These are phyloP conservation scores for Nomada flava DNA, from an alignment of 2,888 invertebrate genomes.

Conservation along the genomic window DNA sequence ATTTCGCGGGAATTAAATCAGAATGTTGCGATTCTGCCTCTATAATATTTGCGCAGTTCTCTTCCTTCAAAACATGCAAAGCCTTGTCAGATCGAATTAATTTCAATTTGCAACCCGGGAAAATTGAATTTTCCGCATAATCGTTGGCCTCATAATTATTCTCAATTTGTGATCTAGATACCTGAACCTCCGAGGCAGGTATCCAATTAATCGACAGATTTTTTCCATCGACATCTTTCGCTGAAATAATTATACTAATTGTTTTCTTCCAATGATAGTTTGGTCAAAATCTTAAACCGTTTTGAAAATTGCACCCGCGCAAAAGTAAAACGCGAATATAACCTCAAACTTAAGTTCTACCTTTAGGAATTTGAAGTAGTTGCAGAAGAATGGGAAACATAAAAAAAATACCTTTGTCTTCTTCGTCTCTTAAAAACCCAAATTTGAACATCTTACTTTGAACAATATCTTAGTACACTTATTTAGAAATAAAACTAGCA, in stretches of 20 bases:
- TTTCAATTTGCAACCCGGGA: slow-evolving; percentile 69
- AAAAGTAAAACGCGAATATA: background rate
- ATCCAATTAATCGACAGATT: slow-evolving; percentile 73
- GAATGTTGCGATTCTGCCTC: slow-evolving; percentile 89
- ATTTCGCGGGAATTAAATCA: slow-evolving; percentile 90
- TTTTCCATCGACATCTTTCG: slow-evolving; percentile 17
- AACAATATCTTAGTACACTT: background rate
- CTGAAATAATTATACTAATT: slow-evolving; percentile 51
- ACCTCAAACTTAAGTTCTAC: slow-evolving; percentile 24
- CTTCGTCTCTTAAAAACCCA: slow-evolving; percentile 35
- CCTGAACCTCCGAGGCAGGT: slow-evolving; percentile 71
- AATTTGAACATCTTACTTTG: slow-evolving; percentile 60
- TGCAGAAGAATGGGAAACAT: background rate
- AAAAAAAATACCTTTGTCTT: slow-evolving; percentile 51
- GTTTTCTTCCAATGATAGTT: background rate
- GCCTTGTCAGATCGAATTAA: slow-evolving; percentile 74
- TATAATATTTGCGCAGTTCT: slow-evolving; percentile 82
- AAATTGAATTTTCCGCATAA: slow-evolving; percentile 60
- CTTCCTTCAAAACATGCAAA: slow-evolving; percentile 76
- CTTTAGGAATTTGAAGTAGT: background rate
- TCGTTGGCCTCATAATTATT: slow-evolving; percentile 59
- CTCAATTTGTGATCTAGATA: slow-evolving; percentile 55
- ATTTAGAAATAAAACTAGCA: background rate
- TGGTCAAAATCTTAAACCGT: background rate
- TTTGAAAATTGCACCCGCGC: background rate